Percentiles rank a stretch among this genome's conserved stretches.
Evolutionary conservation across 1,140 invertebrate species (phyloP).

Genomic region (Drosophila pachea): DNA sequence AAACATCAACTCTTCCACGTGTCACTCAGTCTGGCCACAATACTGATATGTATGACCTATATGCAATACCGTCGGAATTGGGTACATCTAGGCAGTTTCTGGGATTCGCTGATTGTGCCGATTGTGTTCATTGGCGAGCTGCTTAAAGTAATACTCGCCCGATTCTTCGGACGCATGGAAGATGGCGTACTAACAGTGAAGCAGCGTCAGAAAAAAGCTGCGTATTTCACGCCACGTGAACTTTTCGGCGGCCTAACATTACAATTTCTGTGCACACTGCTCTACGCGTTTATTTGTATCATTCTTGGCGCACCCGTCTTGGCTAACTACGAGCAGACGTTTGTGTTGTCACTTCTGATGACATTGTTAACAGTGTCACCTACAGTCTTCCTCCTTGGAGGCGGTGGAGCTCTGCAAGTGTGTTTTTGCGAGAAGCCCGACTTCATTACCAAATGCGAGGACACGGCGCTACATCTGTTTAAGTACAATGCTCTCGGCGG

Average conservation of each 20-base stretch:
- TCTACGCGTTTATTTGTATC: constrained; percentile 76
- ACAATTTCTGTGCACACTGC: constrained; percentile 69
- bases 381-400: constrained; percentile 71
- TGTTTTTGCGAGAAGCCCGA: constrained; percentile 77
- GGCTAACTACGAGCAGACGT: constrained; percentile 76
- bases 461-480: constrained; percentile 73
- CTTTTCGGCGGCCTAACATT: constrained; percentile 63
- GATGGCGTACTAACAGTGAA: constrained; percentile 60
- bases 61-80: constrained; percentile 74
- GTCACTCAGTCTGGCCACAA: constrained; percentile 70
- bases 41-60: constrained; percentile 75
- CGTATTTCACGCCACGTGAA: constrained; percentile 65
- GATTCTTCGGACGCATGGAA: constrained; percentile 65
- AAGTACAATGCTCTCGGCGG: constrained; percentile 80
- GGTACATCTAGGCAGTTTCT: constrained; percentile 71
- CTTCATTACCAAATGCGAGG: constrained; percentile 71
- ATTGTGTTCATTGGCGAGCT: constrained; percentile 74
- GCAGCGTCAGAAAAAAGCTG: constrained; percentile 68
- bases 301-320: constrained; percentile 76
- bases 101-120: constrained; percentile 77
- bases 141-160: constrained; percentile 67
- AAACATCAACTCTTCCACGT: constrained; percentile 78
- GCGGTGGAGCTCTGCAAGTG: constrained; percentile 69
- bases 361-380: constrained; percentile 74
- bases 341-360: constrained; percentile 70